Conservation (phyloP, 2,113 vertebrate genomes). For the Myocastor coypus region DNA sequence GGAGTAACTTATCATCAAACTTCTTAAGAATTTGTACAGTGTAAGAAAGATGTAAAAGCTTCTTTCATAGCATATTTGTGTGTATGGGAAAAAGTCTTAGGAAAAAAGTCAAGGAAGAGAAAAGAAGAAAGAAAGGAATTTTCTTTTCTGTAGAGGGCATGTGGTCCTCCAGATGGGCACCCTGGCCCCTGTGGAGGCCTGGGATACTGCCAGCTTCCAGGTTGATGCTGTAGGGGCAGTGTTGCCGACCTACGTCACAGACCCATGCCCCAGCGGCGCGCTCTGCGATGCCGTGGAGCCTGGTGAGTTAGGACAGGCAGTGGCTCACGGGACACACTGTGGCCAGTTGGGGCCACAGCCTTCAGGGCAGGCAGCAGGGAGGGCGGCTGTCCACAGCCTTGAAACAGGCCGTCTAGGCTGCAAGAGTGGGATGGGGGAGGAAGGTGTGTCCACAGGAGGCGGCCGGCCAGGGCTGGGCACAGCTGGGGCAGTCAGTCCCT, state of each 20-base stretch:
- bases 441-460: too few relatives aligned
- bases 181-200: not conserved
- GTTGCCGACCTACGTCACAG: not conserved
- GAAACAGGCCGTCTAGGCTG: not conserved
- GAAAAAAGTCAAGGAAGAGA: not conserved
- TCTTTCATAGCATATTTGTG: constrained; percentile 29
- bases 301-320: rapidly evolving
- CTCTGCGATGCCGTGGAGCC: too few relatives aligned
- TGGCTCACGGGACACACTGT: not conserved
- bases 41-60: not conserved
- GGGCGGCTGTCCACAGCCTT: not conserved
- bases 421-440: not conserved
- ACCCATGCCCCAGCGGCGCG: not conserved
- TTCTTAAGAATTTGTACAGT: not conserved
- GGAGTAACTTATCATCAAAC: not conserved
- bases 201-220: not conserved
- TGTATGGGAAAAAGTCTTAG: not conserved
- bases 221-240: not conserved
- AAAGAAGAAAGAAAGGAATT: not conserved
- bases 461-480: too few relatives aligned
- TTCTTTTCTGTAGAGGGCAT: not conserved
- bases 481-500: not conserved
- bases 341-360: too few relatives aligned
- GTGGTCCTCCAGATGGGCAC: not conserved
- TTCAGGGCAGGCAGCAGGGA: not conserved